These are phyloP conservation scores for Neuroscelio doddi DNA, from an alignment of 2,888 invertebrate species.

Conservation along the genomic window DNA sequence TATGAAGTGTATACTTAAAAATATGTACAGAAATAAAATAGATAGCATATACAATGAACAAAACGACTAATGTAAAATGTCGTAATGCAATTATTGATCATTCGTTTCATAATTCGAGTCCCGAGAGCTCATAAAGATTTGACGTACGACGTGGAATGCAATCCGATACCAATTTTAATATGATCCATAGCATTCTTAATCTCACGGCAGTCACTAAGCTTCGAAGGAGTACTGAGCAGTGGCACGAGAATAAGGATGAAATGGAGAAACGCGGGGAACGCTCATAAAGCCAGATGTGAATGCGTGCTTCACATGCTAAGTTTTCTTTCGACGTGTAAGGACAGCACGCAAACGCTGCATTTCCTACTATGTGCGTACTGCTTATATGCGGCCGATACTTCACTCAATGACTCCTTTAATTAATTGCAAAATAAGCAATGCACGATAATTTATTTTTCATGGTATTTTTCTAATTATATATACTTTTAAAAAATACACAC, in stretches of 20 bases:
- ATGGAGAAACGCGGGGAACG: constrained; percentile 65
- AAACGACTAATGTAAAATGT: too few species aligned
- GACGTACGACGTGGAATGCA: constrained; percentile 37
- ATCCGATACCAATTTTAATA: constrained; percentile 60
- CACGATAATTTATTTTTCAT: constrained; percentile 6
- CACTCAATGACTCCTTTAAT: too few species aligned
- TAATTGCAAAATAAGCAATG: too few species aligned
- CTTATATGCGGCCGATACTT: not conserved
- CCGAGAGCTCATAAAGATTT: constrained; percentile 36
- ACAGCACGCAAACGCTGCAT: constrained; percentile 30
- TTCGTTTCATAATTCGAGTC: too few species aligned
- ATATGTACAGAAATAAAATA: too few species aligned
- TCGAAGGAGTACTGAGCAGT: constrained; percentile 34
- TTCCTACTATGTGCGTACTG: constrained; percentile 16
- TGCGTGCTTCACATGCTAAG: constrained; percentile 70
- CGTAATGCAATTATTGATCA: too few species aligned
- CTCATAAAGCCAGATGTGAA: constrained; percentile 70
- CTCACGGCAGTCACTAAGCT: constrained; percentile 50
- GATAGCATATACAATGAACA: too few species aligned
- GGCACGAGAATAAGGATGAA: constrained; percentile 65
- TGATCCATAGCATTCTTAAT: constrained; percentile 63
- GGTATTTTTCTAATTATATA: not conserved
- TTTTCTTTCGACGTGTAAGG: constrained; percentile 28
- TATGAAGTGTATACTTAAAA: too few species aligned
- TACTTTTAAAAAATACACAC: too few species aligned